Evolutionary conservation across 2,113 vertebrate genomes (phyloP).

Genomic region (Grantiella picta): DNA sequence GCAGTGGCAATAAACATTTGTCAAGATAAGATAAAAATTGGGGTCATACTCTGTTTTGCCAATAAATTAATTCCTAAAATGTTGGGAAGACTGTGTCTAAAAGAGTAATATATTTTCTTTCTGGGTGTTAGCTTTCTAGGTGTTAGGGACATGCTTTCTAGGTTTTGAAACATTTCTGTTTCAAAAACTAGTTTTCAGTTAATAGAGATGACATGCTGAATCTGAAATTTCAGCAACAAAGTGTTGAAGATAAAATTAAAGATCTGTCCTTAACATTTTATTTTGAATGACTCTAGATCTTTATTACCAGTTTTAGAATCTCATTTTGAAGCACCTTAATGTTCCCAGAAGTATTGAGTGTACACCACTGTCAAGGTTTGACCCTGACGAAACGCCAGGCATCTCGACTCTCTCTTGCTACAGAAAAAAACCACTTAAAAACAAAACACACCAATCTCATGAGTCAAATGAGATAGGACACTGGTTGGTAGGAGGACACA

Average conservation of each 20-base stretch:
- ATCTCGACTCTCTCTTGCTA: too few relatives aligned
- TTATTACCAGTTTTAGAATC: neutral
- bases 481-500: too few relatives aligned
- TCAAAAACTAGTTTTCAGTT: neutral
- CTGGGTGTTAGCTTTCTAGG: neutral
- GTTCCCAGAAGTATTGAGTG: rapidly evolving
- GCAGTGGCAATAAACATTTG: neutral
- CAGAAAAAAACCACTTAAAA: too few relatives aligned
- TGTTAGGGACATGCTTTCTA: too few relatives aligned
- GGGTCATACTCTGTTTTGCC: neutral
- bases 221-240: neutral
- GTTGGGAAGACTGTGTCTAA: neutral
- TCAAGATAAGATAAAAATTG: neutral
- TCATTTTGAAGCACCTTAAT: neutral
- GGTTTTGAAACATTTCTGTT: neutral
- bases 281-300: neutral
- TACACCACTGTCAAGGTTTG: rapidly evolving
- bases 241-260: neutral
- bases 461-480: too few relatives aligned
- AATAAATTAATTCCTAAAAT: neutral
- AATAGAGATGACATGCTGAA: neutral
- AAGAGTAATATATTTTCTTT: neutral
- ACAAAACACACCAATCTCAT: too few relatives aligned
- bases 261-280: neutral
- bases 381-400: too few relatives aligned